Evolutionary conservation across 2,888 invertebrate species (phyloP), one percentile per base, ranked within the genome.

Genomic region (Callosobruchus maculatus): DNA sequence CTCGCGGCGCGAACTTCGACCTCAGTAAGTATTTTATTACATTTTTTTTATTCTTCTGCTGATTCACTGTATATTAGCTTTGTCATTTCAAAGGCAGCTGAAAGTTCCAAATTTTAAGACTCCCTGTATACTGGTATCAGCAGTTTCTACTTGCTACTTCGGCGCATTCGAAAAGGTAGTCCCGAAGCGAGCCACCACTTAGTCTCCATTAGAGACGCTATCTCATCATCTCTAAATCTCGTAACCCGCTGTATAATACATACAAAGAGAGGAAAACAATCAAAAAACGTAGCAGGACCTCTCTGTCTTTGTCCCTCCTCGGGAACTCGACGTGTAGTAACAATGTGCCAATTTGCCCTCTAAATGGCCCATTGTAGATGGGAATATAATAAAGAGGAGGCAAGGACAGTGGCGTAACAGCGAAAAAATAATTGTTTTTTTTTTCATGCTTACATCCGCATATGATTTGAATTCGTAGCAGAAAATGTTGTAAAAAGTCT

Each of bases 311-410:
- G 49, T 49, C 49, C 49, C 49, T 49, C 49, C 9, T 49, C 49
- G 49, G 49, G 13, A 49, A 49, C 49, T 7, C 49, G 49, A 49
- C 49, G 49, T 49, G 49, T 73, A 77, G 80, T 83, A 82, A 83
- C 81, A 86, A 86, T 85, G 86, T 85, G 84, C 85, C 86, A 85
- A 86, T 86, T 85, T 85, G 82, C 77, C 81, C 83, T 49, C 81
- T 85, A 82, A 83, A 83, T 81, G 81, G 80, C 78, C 82, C 84
- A 86, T 85, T 86, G 86, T 85, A 84, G 83, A 83, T 82, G 83
- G 81, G 82, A 86, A 86, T 82, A 78, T 82, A 81, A 83, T 83
- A 82, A 83, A 86, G 85, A 49, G 18, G 49, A 49, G 49, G 49
- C 49, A 49, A 49, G 26, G 13, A 49, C 49, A 49, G 49, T 7